These are phyloP conservation scores for Notolabrus celidotus DNA, from an alignment of 2,797 vertebrate species.

Conservation along the genomic window DNA sequence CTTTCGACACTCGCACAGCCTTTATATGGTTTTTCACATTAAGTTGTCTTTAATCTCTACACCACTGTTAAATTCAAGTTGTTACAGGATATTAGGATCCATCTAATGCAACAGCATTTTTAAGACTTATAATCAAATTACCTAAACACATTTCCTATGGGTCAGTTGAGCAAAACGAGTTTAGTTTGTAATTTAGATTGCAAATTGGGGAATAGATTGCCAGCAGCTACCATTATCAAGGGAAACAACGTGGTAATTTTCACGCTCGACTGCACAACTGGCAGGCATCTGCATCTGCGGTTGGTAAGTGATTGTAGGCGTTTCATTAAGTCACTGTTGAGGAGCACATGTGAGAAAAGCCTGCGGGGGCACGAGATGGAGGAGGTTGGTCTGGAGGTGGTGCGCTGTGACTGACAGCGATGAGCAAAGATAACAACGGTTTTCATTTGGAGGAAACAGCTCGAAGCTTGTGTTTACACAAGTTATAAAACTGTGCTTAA, in stretches of 20 bases:
- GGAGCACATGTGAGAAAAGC: constrained; percentile 64
- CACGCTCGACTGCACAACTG: constrained; percentile 59
- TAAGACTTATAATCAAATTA: constrained; percentile 36
- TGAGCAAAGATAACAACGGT: constrained; percentile 62
- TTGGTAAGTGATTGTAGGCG: constrained; percentile 65
- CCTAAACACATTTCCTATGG: constrained; percentile 36
- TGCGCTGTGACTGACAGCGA: constrained; percentile 52
- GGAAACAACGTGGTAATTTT: constrained; percentile 52
- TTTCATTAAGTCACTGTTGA: constrained; percentile 73
- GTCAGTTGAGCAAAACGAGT: constrained; percentile 44
- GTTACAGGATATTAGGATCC: constrained; percentile 12
- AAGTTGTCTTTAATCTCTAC: not conserved
- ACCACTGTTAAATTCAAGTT: not conserved
- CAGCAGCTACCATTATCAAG: constrained; percentile 47
- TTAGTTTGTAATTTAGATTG: constrained; percentile 51
- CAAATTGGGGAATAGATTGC: constrained; percentile 50
- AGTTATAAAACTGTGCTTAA: constrained; percentile 64
- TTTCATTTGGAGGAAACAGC: constrained; percentile 48
- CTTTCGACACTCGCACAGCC: not conserved
- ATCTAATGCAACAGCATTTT: not conserved
- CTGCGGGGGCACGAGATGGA: constrained; percentile 57
- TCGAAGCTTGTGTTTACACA: constrained; percentile 55
- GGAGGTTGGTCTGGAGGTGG: constrained; percentile 67
- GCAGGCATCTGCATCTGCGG: constrained; percentile 67
- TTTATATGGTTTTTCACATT: not conserved